Conservation (phyloP, 2,113 vertebrate species). For the Elanus axillaris region DNA sequence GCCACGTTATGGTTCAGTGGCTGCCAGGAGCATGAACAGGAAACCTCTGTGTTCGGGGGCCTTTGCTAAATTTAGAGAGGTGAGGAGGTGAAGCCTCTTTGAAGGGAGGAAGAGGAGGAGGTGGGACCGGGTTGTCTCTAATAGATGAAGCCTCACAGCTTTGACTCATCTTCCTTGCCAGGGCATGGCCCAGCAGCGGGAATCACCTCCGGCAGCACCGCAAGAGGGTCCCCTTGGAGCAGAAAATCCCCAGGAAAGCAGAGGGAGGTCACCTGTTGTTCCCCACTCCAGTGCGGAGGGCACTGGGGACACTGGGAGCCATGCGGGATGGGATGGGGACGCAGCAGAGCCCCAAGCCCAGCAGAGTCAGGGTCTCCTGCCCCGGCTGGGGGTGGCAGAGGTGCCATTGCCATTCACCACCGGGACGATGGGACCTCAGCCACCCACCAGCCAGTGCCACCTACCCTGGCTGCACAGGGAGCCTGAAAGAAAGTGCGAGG, state of each 20-base stretch:
- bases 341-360: background rate
- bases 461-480: too few relatives aligned
- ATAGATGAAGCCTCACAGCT: fast-evolving
- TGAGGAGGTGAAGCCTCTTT: background rate
- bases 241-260: background rate
- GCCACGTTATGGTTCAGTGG: background rate
- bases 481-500: background rate
- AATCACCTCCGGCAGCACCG: background rate
- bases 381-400: too few relatives aligned
- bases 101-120: background rate
- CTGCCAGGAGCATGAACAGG: background rate
- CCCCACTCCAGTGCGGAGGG: too few relatives aligned
- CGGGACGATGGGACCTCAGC: fast-evolving
- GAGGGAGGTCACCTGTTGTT: background rate
- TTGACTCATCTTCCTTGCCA: background rate
- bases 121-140: background rate
- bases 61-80: background rate
- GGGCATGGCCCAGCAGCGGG: background rate
- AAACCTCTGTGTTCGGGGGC: background rate
- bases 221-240: fast-evolving
- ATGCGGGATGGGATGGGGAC: fast-evolving
- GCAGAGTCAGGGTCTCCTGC: background rate
- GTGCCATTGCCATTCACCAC: background rate
- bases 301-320: background rate
- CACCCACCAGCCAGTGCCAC: background rate